Evolutionary conservation across 2,113 vertebrate genomes (phyloP), one percentile per base, ranked within the genome.

Genomic region (Butastur rufipennis): DNA sequence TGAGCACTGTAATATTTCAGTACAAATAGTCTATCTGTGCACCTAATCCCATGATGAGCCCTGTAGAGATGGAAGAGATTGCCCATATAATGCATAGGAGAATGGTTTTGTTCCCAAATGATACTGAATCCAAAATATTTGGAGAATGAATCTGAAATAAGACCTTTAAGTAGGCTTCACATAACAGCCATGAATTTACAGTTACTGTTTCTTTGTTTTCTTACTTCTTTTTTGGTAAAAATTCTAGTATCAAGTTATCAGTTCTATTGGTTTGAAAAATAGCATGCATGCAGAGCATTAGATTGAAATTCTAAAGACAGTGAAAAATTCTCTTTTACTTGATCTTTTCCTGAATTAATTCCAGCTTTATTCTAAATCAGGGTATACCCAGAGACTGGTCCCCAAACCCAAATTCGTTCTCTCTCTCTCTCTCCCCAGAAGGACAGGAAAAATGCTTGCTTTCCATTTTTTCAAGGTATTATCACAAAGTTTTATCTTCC

Each of bases 381-480:
- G 3, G 1, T n/a, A 8, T 52, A 52, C 10, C 3, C 9, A 61
- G 17, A 82, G 4, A 43, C 9, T 42, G 4, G 5, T 13, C 3
- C 1, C 25, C 3, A 50, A 86, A 17, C 50, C 26, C 16, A 71
- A 58, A 22, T 22, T 11, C 0, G 10, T 32, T 66, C 3, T 48
- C 10, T 70, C 9, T 47, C 9, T 47, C 19, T 88, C 8, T 74
- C 7, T 70, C 1, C 18, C 4, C 8, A 68, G 12, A 86, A 81
- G 7, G 9, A 88, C 13, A 74, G 4, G 31, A 34, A 77, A 68
- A 86, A 68, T 19, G 0, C 10, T 23, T 23, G 2, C 4, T 65
- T 78, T 66, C 32, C 9, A 17, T 36, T 87, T 85, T 93, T 81
- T 11, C 9, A 78, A 56, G 7, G 8, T 53, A 22, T 67, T 53